Evolutionary conservation across 2,888 invertebrate species (phyloP).

Genomic region (Synanthedon andrenaeformis): DNA sequence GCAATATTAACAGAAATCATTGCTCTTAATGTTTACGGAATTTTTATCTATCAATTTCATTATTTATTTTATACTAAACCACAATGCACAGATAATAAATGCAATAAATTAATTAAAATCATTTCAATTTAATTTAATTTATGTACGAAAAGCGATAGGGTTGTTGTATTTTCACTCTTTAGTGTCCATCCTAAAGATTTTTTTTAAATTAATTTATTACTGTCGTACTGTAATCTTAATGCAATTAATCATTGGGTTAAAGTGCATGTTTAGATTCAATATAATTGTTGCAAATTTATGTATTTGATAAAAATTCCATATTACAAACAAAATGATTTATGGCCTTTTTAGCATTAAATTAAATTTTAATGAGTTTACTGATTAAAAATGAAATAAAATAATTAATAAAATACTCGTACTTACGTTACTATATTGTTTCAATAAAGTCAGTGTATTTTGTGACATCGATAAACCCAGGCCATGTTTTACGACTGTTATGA

Average conservation of each 20-base stretch:
- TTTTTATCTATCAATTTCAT: conserved; percentile 22
- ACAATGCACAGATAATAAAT: conserved; percentile 19
- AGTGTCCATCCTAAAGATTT: background rate
- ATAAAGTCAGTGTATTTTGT: too few species aligned
- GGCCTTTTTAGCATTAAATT: conserved; percentile 1
- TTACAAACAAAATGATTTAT: conserved; percentile 7
- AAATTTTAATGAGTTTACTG: background rate
- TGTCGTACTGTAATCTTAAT: conserved; percentile 14
- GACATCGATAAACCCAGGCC: background rate
- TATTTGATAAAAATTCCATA: conserved; percentile 4
- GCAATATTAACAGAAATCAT: conserved; percentile 14
- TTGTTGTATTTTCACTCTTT: background rate
- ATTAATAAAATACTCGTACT: background rate
- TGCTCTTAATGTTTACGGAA: conserved; percentile 34
- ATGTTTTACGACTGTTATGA: conserved; percentile 24
- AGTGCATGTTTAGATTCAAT: conserved; percentile 24
- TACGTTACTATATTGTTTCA: background rate
- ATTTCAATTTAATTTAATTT: conserved; percentile 38
- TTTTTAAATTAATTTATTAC: conserved; percentile 24
- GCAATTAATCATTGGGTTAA: conserved; percentile 16
- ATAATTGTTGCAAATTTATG: conserved; percentile 20
- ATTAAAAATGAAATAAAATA: background rate
- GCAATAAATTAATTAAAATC: conserved; percentile 45
- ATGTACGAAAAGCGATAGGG: conserved; percentile 28
- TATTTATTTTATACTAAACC: conserved; percentile 28